Evolutionary conservation across 2,888 invertebrate genomes (phyloP), one percentile per base, ranked within the genome.

Genomic region (Helicoverpa assulta): DNA sequence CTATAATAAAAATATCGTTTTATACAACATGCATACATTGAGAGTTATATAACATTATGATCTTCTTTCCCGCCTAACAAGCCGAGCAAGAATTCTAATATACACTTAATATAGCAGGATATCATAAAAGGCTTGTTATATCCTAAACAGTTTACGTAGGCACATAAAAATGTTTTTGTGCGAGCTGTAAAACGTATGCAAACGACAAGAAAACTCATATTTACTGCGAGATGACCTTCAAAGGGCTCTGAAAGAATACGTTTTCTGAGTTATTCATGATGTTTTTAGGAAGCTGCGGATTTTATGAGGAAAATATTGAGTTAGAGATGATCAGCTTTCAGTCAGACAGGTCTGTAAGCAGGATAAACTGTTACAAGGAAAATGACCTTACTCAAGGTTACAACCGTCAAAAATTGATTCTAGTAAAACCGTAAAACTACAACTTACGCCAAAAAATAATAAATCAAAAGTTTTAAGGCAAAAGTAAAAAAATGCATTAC

Each of bases 121-220:
- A 61, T 64, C 56, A 71, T 71, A 76, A 76, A 76, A 60, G 52
- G 52, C 54, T 67, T 58, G 61, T 64, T 63, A 54, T 58, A 55
- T 58, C 65, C 64, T 65, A 65, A 77, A 77, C 50, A 76, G 73
- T 56, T 76, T 77, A 77, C 73, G 73, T 71, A 50, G 50, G 50
- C 65, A 72, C 61, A 73, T 76, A 77, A 76, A 75, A 76, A 77
- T 62, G 68, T 68, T 76, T 70, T 65, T 65, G 73, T 77, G 73
- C 59, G 51, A 71, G 75, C 61, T 76, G 64, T 76, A 65, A 76
- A 77, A 65, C 65, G 64, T 53, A 62, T 26, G 52, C 55, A 37
- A 62, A 55, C 21, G 55, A 51, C 61, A 72, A 12, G 19, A 12
- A 29, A 77, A 65, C 65, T 59, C 68, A 51, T 68, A 65, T 47